Base-by-base conservation (phyloP, 2,888 invertebrate genomes). In the Anticlea derivata region DNA sequence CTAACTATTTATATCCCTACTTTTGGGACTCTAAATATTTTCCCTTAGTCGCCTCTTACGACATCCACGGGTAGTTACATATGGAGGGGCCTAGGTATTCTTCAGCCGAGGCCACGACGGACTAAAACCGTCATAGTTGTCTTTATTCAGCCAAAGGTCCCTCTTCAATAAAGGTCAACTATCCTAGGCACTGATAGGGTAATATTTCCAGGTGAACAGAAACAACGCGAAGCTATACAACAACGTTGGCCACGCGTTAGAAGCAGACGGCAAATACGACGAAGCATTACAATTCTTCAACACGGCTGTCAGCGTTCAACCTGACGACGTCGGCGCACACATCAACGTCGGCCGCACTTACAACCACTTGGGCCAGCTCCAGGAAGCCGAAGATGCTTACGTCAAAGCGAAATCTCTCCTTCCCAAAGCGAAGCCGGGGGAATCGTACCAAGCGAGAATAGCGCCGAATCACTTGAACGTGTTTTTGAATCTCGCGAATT, bases 391-490 rank as follows among this genome's bases (percentile, higher is more conserved):
- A 87, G 95, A 95, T 63, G 98, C 98, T 0, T 99, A 98, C 80
- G 92, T 97, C 40, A 95, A 93, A 83, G 98, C 98, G 0, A 98
- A 98, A 79, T 96, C 96, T 5, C 86, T 98, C 12, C 91, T 98
- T 44, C 98, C 97, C 0, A 96, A 97, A 83, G 96, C 97, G 0
- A 97, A 97, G 73, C 96, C 97, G 6, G 98, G 98, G 1, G 97
- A 98, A 80, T 96, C 96, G 12, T 99, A 99, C 88, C 98, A 98
- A 80, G 97, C 98, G 0, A 93, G 98, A 53, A 97, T 99, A 66
- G 98, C 98, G 0, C 98, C 98, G 0, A 98, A 97, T 83, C 98
- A 99, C 84, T 91, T 99, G 50, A 98, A 98, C 84, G 98, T 98
- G 1, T 99, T 98, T 83, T 93, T 99, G 41, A 98, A 98, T 86